Conservation (phyloP, 2,113 vertebrate species). For the Ia io region DNA sequence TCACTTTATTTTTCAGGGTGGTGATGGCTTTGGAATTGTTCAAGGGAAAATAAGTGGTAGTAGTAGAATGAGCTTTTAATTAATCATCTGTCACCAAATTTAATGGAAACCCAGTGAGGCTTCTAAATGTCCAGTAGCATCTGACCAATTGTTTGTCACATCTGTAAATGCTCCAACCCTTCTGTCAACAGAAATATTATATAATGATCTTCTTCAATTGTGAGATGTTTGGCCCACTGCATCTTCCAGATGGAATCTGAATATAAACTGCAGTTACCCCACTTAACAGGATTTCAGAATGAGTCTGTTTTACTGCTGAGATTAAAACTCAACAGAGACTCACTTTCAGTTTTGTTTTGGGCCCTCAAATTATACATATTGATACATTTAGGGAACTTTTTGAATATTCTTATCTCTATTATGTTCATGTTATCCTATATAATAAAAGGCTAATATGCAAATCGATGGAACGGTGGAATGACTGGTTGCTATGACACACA, state of each 20-base stretch:
- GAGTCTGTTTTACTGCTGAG: background rate
- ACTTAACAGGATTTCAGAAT: background rate
- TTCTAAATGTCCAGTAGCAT: background rate
- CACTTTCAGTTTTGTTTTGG: background rate
- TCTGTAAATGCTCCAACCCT: background rate
- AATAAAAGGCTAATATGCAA: too few species aligned
- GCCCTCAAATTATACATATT: background rate
- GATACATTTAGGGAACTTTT: background rate
- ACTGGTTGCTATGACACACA: too few species aligned
- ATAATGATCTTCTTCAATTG: background rate
- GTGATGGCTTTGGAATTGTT: background rate
- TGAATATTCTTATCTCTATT: background rate
- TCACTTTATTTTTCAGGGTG: background rate
- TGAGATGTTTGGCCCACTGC: background rate
- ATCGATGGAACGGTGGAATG: fast-evolving
- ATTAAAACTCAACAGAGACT: constrained; percentile 5
- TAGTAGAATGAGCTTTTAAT: background rate
- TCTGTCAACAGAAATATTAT: background rate
- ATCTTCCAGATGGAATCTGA: background rate
- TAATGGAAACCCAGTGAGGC: background rate
- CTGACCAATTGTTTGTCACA: background rate
- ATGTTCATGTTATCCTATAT: background rate
- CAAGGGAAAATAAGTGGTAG: background rate
- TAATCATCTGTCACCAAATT: background rate
- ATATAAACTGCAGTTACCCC: background rate